These are phyloP conservation scores for Tachuris rubrigastra DNA, from an alignment of 2,113 vertebrate genomes.

Conservation along the genomic window DNA sequence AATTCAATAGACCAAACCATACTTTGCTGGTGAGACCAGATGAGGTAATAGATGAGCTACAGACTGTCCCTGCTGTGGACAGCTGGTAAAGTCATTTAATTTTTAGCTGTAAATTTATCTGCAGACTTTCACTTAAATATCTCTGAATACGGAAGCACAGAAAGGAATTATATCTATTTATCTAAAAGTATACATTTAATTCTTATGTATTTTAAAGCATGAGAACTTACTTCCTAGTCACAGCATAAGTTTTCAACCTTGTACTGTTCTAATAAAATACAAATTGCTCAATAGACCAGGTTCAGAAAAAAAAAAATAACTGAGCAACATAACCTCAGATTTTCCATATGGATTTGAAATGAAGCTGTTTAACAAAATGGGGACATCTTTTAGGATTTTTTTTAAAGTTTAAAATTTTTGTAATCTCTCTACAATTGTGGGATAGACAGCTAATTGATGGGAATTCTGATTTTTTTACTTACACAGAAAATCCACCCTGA, in stretches of 20 bases:
- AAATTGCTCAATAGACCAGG: neutral
- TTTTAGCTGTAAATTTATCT: slow-evolving; percentile 1
- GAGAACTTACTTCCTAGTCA: neutral
- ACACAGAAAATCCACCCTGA: neutral
- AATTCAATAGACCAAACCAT: neutral
- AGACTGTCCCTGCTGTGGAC: neutral
- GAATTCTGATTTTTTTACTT: neutral
- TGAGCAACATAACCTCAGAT: neutral
- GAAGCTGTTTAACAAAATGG: neutral
- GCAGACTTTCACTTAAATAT: neutral
- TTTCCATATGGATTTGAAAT: neutral
- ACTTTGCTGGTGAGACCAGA: neutral
- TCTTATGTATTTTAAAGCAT: neutral
- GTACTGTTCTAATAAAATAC: neutral
- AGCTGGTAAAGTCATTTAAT: neutral
- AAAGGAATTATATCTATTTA: neutral
- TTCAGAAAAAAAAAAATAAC: neutral
- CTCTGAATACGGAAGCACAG: neutral
- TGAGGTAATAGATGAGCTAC: neutral
- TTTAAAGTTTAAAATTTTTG: neutral
- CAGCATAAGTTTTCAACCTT: neutral
- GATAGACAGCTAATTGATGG: neutral
- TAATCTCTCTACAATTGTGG: neutral
- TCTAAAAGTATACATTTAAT: neutral
- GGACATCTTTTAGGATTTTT: neutral